These are phyloP conservation scores for Riptortus pedestris DNA, from an alignment of 1,140 invertebrate species.

Conservation along the genomic window DNA sequence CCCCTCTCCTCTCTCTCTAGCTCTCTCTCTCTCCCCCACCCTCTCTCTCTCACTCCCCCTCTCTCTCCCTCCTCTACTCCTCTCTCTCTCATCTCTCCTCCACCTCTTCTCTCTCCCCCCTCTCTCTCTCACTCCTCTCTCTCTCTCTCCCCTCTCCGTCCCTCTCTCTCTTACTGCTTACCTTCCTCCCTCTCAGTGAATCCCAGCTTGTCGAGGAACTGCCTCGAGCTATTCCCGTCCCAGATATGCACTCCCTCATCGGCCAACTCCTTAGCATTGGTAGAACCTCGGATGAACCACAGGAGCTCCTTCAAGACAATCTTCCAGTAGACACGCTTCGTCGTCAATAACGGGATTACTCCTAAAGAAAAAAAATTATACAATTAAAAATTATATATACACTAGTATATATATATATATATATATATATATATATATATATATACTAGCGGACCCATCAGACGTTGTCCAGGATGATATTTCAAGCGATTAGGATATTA, in stretches of 20 bases:
- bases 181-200: slow-evolving; percentile 80
- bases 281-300: slow-evolving; percentile 91
- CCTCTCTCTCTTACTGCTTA: too few relatives aligned
- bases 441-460: too few relatives aligned
- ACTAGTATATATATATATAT: background rate
- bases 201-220: slow-evolving; percentile 82
- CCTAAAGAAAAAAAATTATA: slow-evolving; percentile 36
- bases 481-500: too few relatives aligned
- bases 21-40: too few relatives aligned
- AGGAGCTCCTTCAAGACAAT: slow-evolving; percentile 90
- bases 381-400: background rate
- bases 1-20: too few relatives aligned
- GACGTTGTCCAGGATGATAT: too few relatives aligned
- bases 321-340: slow-evolving; percentile 89
- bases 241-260: slow-evolving; percentile 90
- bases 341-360: slow-evolving; percentile 85
- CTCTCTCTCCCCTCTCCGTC: too few relatives aligned
- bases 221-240: slow-evolving; percentile 89
- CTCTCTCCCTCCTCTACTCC: too few relatives aligned
- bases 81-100: too few relatives aligned
- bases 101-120: too few relatives aligned
- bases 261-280: slow-evolving; percentile 78
- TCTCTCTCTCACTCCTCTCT: too few relatives aligned
- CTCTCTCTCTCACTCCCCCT: too few relatives aligned
- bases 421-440: background rate